A percentile compares a stretch with the other conserved stretches of the same genome.
phyloP scores from a whole-genome alignment of 2,888 invertebrate genomes.

The Netelia fuscicornis region DNA sequence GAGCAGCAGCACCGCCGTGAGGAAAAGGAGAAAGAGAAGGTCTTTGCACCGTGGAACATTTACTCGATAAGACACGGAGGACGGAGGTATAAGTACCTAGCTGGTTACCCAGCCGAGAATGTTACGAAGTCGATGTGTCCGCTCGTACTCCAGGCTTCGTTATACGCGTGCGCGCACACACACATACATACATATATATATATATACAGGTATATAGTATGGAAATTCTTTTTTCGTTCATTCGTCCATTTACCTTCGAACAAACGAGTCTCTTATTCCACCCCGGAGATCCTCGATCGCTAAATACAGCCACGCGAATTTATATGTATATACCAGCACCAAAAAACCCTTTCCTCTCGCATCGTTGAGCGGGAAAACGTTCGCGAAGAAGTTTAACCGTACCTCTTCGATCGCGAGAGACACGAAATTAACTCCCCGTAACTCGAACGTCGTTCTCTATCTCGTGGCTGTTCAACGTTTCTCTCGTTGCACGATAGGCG shows the following conservation, averaged over 20 bases:
- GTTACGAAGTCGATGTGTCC: conserved; percentile 32
- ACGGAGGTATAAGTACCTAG: conserved; percentile 58
- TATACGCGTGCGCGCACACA: too few relatives aligned
- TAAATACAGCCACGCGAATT: too few relatives aligned
- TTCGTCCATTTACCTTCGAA: too few relatives aligned
- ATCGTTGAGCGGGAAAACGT: conserved; percentile 9
- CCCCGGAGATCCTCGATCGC: too few relatives aligned
- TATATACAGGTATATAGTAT: too few relatives aligned
- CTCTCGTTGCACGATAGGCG: too few relatives aligned
- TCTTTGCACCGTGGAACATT: conserved; percentile 63
- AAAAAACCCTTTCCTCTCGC: conserved; percentile 13
- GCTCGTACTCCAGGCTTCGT: conserved; percentile 14
- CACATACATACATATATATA: too few relatives aligned
- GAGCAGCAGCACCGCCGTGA: conserved; percentile 57
- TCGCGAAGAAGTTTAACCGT: conserved; percentile 24
- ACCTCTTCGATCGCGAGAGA: conserved; percentile 39
- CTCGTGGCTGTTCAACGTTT: too few relatives aligned
- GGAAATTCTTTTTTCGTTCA: too few relatives aligned
- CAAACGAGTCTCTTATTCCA: too few relatives aligned
- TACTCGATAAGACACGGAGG: conserved; percentile 65
- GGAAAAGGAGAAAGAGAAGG: conserved; percentile 22
- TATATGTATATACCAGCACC: not conserved
- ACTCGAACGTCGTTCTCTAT: not conserved
- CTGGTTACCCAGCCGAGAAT: conserved; percentile 58
- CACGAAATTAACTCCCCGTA: conserved; percentile 37